A percentile compares a stretch with the other conserved stretches of the same genome.
Evolutionary conservation across 2,113 vertebrate species (phyloP).

Genomic region (Verasper variegatus): DNA sequence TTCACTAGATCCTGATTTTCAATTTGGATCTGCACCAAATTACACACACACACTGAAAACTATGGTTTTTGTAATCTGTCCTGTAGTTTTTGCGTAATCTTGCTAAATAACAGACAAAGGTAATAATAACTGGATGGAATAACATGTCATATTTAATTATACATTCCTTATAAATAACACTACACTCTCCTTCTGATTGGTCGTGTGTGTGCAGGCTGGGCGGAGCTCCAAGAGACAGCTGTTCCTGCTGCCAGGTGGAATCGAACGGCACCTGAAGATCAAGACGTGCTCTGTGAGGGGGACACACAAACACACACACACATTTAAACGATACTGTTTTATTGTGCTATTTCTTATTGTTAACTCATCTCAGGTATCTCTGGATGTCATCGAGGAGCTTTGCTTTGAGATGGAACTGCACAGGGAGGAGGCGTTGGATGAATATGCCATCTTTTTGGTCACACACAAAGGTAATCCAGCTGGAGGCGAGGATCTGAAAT

Average conservation of each 20-base stretch:
- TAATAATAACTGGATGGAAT: too few species aligned
- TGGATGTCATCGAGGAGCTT: constrained; percentile 92
- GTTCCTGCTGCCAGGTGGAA: constrained; percentile 92
- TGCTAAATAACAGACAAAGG: too few species aligned
- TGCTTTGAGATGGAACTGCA: constrained; percentile 94
- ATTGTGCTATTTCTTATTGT: background rate
- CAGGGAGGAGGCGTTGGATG: constrained; percentile 86
- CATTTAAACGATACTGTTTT: background rate
- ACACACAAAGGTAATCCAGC: constrained; percentile 86
- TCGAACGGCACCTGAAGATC: constrained; percentile 95
- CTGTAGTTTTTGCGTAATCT: too few species aligned
- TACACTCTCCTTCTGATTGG: constrained; percentile 33
- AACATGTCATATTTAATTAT: too few species aligned
- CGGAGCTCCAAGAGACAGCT: constrained; percentile 97
- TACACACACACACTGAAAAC: too few species aligned
- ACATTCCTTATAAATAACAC: too few species aligned
- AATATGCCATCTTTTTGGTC: constrained; percentile 94
- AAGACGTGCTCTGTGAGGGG: constrained; percentile 93
- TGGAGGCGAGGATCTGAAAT: background rate
- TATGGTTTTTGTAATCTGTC: too few species aligned
- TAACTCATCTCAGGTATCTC: constrained; percentile 83
- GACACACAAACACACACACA: background rate
- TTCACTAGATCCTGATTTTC: too few species aligned
- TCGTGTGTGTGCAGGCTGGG: constrained; percentile 84
- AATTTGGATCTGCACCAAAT: too few species aligned